Percentiles rank a stretch among this genome's conserved stretches.
These are phyloP conservation scores for Listrodromus nycthemerus DNA, from an alignment of 2,888 invertebrate species.

Conservation along the genomic window DNA sequence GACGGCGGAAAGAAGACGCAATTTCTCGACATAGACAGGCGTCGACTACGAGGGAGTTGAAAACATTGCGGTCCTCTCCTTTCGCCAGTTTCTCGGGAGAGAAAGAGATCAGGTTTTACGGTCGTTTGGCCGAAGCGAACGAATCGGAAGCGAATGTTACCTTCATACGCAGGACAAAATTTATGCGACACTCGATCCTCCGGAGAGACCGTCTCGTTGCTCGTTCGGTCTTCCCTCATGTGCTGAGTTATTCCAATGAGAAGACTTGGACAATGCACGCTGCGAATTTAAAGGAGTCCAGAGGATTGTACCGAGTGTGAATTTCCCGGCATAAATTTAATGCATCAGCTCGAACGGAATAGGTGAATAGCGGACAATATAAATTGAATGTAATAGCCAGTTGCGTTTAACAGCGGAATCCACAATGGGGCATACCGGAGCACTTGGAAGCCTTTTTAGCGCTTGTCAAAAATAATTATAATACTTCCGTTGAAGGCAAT, in stretches of 20 bases:
- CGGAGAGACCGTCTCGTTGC: neutral
- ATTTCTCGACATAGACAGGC: slow-evolving; percentile 24
- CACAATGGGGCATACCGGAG: neutral
- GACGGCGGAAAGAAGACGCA: slow-evolving; percentile 24
- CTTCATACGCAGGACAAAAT: neutral
- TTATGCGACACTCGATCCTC: slow-evolving; percentile 2
- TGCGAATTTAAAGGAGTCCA: neutral
- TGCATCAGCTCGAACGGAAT: neutral
- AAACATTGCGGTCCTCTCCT: slow-evolving; percentile 18
- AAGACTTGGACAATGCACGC: neutral
- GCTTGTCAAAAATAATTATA: neutral
- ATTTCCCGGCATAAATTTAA: neutral
- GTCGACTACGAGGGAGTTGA: slow-evolving; percentile 4
- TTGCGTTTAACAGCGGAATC: neutral
- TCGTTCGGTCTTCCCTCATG: neutral
- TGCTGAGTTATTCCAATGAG: neutral
- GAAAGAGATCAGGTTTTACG: slow-evolving; percentile 42
- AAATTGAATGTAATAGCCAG: neutral
- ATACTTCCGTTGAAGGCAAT: neutral
- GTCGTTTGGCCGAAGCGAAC: slow-evolving; percentile 22
- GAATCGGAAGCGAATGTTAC: slow-evolving; percentile 21
- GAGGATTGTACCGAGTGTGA: neutral
- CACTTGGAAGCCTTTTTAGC: neutral
- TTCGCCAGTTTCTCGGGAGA: neutral
- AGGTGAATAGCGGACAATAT: neutral